Conservation (phyloP, 2,113 vertebrate genomes). For the Onychostruthus taczanowskii region DNA sequence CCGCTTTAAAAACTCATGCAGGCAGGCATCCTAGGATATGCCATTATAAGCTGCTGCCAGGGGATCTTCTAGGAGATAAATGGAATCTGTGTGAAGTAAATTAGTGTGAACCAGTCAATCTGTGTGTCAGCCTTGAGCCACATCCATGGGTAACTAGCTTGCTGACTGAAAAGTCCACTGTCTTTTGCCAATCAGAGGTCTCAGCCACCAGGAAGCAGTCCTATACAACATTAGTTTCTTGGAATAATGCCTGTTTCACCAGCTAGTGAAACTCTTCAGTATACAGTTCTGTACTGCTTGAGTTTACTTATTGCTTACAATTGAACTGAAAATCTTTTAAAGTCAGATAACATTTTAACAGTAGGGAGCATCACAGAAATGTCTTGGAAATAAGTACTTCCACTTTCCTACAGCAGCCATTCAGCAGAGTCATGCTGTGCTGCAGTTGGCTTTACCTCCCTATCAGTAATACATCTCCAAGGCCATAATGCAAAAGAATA, state of each 20-base stretch:
- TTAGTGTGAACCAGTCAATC: conserved; percentile 87
- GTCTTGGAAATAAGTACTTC: conserved; percentile 43
- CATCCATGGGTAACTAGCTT: conserved; percentile 77
- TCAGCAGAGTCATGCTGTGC: conserved; percentile 26
- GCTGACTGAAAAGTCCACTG: conserved; percentile 67
- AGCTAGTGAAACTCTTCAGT: conserved; percentile 26
- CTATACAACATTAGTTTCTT: conserved; percentile 38
- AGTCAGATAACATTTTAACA: conserved; percentile 59
- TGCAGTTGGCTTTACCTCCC: conserved; percentile 32
- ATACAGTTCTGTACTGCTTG: neutral
- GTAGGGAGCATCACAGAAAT: conserved; percentile 48
- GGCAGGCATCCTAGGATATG: conserved; percentile 79
- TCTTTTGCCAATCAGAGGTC: conserved; percentile 64
- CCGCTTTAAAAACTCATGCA: conserved; percentile 74
- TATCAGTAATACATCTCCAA: conserved; percentile 44
- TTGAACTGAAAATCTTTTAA: conserved; percentile 48
- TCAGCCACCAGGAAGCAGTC: conserved; percentile 59
- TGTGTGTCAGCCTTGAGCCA: conserved; percentile 78
- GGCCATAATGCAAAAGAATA: conserved; percentile 61
- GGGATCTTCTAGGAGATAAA: conserved; percentile 83
- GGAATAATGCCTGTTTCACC: conserved; percentile 53
- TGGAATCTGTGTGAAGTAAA: conserved; percentile 85
- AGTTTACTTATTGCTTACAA: conserved; percentile 55
- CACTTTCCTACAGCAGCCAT: conserved; percentile 25
- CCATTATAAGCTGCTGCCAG: conserved; percentile 81